Percentiles rank a stretch among this genome's conserved stretches.
phyloP scores from a whole-genome alignment of 2,797 vertebrate species.

The Harpagifer antarcticus region DNA sequence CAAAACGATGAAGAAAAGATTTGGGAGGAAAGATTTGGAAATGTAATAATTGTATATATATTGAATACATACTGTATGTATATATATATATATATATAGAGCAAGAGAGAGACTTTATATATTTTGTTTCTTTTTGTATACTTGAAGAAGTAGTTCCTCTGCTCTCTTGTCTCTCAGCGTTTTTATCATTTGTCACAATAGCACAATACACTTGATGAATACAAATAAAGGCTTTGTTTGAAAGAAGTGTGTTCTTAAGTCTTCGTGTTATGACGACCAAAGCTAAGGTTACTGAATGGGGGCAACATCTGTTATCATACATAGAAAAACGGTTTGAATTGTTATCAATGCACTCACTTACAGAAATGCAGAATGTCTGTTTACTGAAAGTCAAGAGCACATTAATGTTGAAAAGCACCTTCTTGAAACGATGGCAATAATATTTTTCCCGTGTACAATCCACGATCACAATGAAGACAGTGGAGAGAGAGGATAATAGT shows the following conservation, averaged over 20 bases:
- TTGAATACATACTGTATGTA: background rate
- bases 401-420: background rate
- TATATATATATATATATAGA: too few species aligned
- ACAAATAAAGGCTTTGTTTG: conserved; percentile 43
- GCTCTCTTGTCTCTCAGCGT: conserved; percentile 34
- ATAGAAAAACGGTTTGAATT: conserved; percentile 9
- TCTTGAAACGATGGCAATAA: too few species aligned
- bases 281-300: conserved; percentile 8
- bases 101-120: background rate
- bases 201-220: conserved; percentile 40
- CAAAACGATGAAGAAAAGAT: conserved; percentile 30
- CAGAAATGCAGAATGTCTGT: background rate
- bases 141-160: conserved; percentile 39
- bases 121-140: conserved; percentile 43
- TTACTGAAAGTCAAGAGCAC: background rate
- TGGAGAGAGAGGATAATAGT: conserved; percentile 12
- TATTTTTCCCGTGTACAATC: conserved; percentile 16
- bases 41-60: conserved; percentile 21
- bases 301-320: conserved; percentile 17
- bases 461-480: conserved; percentile 32
- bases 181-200: conserved; percentile 61
- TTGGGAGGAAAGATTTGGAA: conserved; percentile 27
- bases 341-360: background rate
- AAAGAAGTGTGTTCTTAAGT: conserved; percentile 38
- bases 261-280: conserved; percentile 51